Base-by-base conservation (phyloP, 2,888 invertebrate genomes). In the Tiphia femorata region DNA sequence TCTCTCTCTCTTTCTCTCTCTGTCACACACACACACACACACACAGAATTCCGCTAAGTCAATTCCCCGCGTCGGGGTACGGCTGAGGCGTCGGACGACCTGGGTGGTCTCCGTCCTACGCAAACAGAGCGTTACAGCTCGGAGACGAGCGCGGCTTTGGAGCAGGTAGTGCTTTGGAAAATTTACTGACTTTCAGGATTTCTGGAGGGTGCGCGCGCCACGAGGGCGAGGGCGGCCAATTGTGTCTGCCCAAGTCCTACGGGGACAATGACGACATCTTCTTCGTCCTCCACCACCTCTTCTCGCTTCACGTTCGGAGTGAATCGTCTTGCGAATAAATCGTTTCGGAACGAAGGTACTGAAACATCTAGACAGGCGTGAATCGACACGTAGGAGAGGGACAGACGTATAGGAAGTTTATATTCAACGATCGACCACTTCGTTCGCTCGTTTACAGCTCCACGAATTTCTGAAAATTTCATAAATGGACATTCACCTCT, bases 61-160 rank as follows among this genome's bases (percentile, higher is more conserved):
- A 76, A 78, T 77, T 73, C 72, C 69, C n/a, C n/a, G 65, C 66
- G 67, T 64, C 23, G 66, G 64, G 71, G 70, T 56, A 73, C 61
- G 72, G 74, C 67, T 70, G 73, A 76, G 77, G 78, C 79, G 76
- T 78, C 72, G 60, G 65, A 14, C 74, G 63, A 70, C 74, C 68
- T 79, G 78, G 79, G 79, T 79, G 79, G 79, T 78, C 79, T 58
- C 48, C 72, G 70, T 78, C 79, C 79, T 78, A 79, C 79, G 79
- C 79, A 79, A 79, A 79, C 77, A 78, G 68, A 69, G 71, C 59
- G 64, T 62, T n/a, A n/a, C n/a, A n/a, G n/a, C n/a, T n/a, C n/a
- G n/a, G 58, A 63, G 57, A 66, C 64, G 53, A 47, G 52, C 23
- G 49, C 52, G 69, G 65, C n/a, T n/a, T n/a, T 63, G 46, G 69